These are phyloP conservation scores for Platygyra sinensis DNA, from an alignment of 64 coral and sea anemone genomes.

Conservation along the genomic window DNA sequence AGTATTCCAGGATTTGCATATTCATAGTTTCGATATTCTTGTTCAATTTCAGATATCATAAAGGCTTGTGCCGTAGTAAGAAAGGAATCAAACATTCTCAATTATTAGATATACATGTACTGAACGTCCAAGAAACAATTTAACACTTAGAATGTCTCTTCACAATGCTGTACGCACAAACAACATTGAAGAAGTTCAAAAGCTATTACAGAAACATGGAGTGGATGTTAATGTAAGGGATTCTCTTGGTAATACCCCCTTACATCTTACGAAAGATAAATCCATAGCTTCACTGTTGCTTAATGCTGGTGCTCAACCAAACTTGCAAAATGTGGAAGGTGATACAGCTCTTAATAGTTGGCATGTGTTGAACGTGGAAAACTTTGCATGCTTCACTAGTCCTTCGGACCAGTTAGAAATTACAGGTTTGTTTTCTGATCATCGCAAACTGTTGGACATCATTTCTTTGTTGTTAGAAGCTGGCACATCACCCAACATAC, in stretches of 20 bases:
- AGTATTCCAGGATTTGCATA: no score
- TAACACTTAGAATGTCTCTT: not conserved
- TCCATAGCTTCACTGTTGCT: slow-evolving; percentile 8
- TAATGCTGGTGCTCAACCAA: slow-evolving; percentile 2
- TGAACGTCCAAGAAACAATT: no score
- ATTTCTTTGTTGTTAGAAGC: slow-evolving; percentile 27
- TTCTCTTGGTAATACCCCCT: slow-evolving; percentile 16
- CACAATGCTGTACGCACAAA: not conserved
- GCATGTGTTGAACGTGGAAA: not conserved
- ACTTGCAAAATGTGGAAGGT: slow-evolving; percentile 29
- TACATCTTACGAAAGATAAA: slow-evolving; percentile 11
- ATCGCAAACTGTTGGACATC: not conserved
- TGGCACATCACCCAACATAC: slow-evolving; percentile 39
- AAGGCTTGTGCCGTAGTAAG: no score
- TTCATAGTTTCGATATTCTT: no score
- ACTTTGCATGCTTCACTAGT: no score
- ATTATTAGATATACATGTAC: no score
- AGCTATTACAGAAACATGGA: not conserved
- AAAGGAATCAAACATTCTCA: no score
- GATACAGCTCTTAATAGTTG: slow-evolving; percentile 16
- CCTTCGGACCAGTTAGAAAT: not conserved
- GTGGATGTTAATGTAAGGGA: slow-evolving; percentile 48
- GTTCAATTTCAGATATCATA: no score
- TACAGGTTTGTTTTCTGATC: not conserved
- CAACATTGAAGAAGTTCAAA: slow-evolving; percentile 10